Base-by-base conservation (phyloP, 1,140 invertebrate genomes). In the Trypoxylus dichotomus region DNA sequence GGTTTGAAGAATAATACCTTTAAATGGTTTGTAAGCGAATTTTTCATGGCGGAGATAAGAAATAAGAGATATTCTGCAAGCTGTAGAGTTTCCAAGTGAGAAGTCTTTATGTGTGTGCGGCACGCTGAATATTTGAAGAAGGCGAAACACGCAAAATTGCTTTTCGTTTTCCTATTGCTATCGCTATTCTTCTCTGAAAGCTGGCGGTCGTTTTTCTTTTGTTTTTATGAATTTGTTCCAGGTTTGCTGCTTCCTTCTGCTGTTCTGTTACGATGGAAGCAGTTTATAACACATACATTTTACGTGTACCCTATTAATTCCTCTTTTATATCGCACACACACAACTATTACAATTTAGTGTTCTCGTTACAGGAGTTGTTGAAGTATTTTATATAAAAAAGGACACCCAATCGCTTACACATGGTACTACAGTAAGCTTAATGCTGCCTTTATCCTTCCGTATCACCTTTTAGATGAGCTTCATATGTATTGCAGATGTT, bases 21-120 rank as follows among this genome's bases (percentile, higher is more conserved):
- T 63, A 63, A 63, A 68, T 68, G 24, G 19, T 3, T 68, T 68
- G 21, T 68, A 27, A 8, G 1, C 24, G 24, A 68, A 68, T 68
- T 24, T 27, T 27, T 68, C 60, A 1, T 8, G 21, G 11, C 21
- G 24, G 8, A 24, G 24, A 68, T 27, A 68, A 25, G 24, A 68
- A 68, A 68, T 25, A 68, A 68, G 24, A 27, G 13, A 68, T 24
- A 27, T 29, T 68, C 60, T 68, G 60, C 60, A 68, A 68, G 13
- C 24, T 24, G 60, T 68, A 68, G 27, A 68, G 60, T 68, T 68
- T 68, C 60, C 60, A 68, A 68, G 60, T 68, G 60, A 68, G 60
- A 68, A 68, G 60, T 68, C 60, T 68, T 68, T 68, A 68, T 68
- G 60, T 24, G 60, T 68, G 27, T 68, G 60, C 60, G 60, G 60